phyloP scores from a whole-genome alignment of 30 jellyfish, hydroid and myxozoan species.

The Aurelia sp. region DNA sequence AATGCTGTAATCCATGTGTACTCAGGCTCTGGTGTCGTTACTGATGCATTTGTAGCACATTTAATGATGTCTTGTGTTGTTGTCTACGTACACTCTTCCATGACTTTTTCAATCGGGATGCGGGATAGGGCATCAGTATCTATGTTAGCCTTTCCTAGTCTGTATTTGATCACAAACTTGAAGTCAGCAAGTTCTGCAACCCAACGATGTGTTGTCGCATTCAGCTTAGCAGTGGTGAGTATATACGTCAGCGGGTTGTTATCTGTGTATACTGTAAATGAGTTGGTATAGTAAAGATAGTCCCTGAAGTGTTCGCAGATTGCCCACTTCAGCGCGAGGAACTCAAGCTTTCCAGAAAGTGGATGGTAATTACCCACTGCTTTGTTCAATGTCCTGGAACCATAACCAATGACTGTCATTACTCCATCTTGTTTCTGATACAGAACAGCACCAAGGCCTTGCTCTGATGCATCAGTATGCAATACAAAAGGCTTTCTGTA shows the following conservation, averaged over 20 bases:
- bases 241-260: conserved; percentile 26
- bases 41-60: background rate
- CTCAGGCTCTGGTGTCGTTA: conserved; percentile 19
- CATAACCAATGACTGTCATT: conserved; percentile 32
- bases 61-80: background rate
- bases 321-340: conserved; percentile 37
- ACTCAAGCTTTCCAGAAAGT: background rate
- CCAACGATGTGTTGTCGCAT: conserved; percentile 45
- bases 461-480: conserved; percentile 54
- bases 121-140: conserved; percentile 57
- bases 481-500: too few relatives aligned
- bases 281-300: conserved; percentile 7
- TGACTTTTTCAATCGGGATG: background rate
- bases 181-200: conserved; percentile 52
- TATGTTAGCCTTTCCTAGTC: conserved; percentile 51
- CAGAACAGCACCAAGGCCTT: conserved; percentile 60
- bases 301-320: conserved; percentile 11
- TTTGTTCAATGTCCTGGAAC: conserved; percentile 15
- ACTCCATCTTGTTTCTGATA: conserved; percentile 24
- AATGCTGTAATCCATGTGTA: conserved; percentile 10
- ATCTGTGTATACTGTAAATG: conserved; percentile 26
- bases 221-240: conserved; percentile 36
- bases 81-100: background rate
- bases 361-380: conserved; percentile 30
- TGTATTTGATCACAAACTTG: conserved; percentile 27